Evolutionary conservation across 2,113 vertebrate species (phyloP).

Genomic region (Rostratula benghalensis): DNA sequence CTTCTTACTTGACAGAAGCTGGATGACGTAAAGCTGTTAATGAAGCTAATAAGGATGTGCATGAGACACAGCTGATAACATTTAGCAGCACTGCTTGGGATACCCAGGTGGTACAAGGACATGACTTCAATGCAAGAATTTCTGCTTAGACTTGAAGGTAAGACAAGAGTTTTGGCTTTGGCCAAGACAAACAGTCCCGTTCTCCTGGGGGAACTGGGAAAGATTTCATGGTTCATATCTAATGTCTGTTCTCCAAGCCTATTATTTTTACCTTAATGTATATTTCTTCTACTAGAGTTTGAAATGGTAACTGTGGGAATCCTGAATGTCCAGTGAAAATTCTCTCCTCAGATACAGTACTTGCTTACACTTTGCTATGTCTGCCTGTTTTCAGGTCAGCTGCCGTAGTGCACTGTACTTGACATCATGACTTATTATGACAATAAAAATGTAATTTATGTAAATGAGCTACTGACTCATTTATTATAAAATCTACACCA

Average conservation of each 20-base stretch:
- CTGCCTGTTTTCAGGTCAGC: background rate
- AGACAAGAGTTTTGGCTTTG: background rate
- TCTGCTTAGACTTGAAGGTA: background rate
- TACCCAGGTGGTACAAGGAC: background rate
- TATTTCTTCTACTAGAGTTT: background rate
- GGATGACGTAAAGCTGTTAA: background rate
- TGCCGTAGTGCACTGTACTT: background rate
- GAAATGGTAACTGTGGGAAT: background rate
- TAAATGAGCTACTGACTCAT: background rate
- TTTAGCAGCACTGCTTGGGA: background rate
- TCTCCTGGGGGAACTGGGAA: background rate
- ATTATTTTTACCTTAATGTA: background rate
- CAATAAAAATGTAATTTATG: background rate
- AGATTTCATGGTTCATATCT: background rate
- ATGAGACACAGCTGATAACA: background rate
- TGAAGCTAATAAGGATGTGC: background rate
- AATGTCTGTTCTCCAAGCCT: background rate
- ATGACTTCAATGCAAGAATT: background rate
- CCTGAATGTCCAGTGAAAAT: background rate
- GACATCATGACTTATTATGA: background rate
- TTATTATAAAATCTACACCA: background rate
- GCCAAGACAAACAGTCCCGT: accelerated
- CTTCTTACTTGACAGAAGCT: background rate
- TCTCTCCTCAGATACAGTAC: background rate
- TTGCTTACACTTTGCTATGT: background rate